Conservation (phyloP, 2,797 vertebrate species). For the Chelon labrosus region DNA sequence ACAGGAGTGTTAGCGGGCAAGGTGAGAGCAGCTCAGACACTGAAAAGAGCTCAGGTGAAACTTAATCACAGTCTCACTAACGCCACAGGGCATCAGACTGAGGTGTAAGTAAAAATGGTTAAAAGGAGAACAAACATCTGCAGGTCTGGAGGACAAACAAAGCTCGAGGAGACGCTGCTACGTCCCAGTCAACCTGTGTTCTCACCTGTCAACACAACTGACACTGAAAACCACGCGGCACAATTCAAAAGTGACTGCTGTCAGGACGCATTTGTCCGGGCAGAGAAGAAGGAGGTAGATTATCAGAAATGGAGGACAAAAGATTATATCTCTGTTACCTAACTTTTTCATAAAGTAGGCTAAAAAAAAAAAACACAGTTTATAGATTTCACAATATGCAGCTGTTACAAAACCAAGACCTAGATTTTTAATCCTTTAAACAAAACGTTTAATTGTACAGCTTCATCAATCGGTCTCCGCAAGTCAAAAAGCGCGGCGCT, state of each 20-base stretch:
- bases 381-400: constrained; percentile 16
- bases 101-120: constrained; percentile 47
- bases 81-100: constrained; percentile 31
- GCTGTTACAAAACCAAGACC: constrained; percentile 23
- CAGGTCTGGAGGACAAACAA: constrained; percentile 3
- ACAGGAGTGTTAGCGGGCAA: constrained; percentile 40
- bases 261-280: constrained; percentile 44
- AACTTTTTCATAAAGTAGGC: constrained; percentile 39
- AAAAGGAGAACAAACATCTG: constrained; percentile 8
- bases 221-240: constrained; percentile 15
- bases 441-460: constrained; percentile 1
- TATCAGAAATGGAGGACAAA: constrained; percentile 24
- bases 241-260: constrained; percentile 21
- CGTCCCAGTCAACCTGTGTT: constrained; percentile 7
- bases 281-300: constrained; percentile 23
- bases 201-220: constrained; percentile 15
- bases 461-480: constrained; percentile 17
- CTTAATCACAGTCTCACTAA: constrained; percentile 29
- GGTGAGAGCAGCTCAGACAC: constrained; percentile 45
- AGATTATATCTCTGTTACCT: constrained; percentile 41
- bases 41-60: constrained; percentile 39
- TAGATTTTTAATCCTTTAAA: constrained; percentile 12
- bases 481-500: constrained; percentile 20
- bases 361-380: constrained; percentile 26
- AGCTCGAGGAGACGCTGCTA: not conserved